Evolutionary conservation across 2,113 vertebrate genomes (phyloP), one percentile per base, ranked within the genome.

Genomic region (Panurus biarmicus): DNA sequence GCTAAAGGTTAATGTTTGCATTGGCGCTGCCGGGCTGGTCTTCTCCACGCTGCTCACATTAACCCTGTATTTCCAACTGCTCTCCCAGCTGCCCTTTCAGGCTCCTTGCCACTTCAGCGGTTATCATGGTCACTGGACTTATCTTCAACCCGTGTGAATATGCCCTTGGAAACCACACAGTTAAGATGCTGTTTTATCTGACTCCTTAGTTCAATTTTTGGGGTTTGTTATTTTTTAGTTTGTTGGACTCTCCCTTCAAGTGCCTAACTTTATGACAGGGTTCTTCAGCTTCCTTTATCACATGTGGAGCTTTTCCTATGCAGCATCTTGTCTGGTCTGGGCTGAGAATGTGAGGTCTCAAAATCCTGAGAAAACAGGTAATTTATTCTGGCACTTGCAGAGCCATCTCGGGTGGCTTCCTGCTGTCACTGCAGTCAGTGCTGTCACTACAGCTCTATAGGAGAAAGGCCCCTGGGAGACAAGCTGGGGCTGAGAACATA

Each of bases 341-440:
- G 0, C n/a, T 57, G 72, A 50, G 72, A 91, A 57, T 0, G 0
- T 0, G 1, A 61, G 45, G 42, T 53, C 53, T 75, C 62, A 40
- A 74, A 82, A 85, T 67, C 50, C 56, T 1, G 21, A 57, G 44
- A 66, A 76, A 91, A 72, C 16, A 72, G 45, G 44, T 87, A 31
- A 72, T 87, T 73, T 65, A 72, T 76, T 75, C 54, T 56, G 62
- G 61, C 31, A 24, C 29, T 90, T 45, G 24, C 89, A 87, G 71
- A 78, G 40, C 75, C 0, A 3, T 67, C 51, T 78, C 4, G 0
- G 15, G 69, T 58, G 78, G 56, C 57, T 72, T 91, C 54, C 71
- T 45, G 33, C 56, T 87, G 70, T 65, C 85, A 33, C 45, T 50
- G 62, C 66, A 69, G 44, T 36, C 61, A 54, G 25, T 18, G 65